phyloP scores from a whole-genome alignment of 2,797 vertebrate genomes.

The Mus spretus region DNA sequence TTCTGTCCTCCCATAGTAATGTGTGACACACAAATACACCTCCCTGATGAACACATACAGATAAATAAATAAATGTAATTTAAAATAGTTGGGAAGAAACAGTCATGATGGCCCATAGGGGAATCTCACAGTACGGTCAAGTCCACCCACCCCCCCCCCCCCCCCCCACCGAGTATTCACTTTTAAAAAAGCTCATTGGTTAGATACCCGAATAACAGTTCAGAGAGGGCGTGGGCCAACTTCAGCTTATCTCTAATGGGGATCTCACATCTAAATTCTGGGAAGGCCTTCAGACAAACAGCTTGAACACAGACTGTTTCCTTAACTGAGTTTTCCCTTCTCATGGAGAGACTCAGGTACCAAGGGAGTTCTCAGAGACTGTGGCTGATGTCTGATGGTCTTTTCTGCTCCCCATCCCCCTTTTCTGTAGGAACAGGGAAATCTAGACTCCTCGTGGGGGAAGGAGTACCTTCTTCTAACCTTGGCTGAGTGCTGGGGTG shows the following conservation, averaged over 20 bases:
- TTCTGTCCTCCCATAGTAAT: not conserved
- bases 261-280: not conserved
- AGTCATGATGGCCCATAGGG: not conserved
- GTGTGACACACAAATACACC: no score
- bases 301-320: no score
- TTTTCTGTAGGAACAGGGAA: not conserved
- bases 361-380: no score
- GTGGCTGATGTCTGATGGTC: fast-evolving
- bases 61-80: not conserved
- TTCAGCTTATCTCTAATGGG: not conserved
- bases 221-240: not conserved
- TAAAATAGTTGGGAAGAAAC: not conserved
- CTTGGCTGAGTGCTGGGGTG: not conserved
- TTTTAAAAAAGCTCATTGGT: not conserved
- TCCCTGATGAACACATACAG: not conserved
- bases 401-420: not conserved
- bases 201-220: no score
- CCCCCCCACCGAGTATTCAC: no score
- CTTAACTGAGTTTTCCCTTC: no score
- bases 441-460: not conserved
- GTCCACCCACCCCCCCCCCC: no score
- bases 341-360: not conserved
- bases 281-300: not conserved
- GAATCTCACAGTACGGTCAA: not conserved
- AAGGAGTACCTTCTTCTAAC: not conserved